Base-by-base conservation (phyloP, 2,888 invertebrate genomes). In the Chelonus formosanus region DNA sequence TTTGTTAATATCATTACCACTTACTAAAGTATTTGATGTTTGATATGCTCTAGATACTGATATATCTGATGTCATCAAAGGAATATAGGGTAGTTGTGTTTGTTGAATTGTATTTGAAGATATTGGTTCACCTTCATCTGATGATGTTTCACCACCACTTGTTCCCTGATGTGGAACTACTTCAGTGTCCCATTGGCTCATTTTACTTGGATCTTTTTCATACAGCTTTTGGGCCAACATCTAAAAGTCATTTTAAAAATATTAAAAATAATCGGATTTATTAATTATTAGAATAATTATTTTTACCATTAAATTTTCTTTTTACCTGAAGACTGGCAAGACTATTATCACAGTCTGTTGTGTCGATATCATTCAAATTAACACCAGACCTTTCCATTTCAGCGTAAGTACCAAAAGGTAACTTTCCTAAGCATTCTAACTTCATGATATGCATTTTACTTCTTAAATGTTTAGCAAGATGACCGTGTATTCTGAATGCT, bases 371-470 rank as follows among this genome's bases (percentile, higher is more conserved):
- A 67, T 95, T 95, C 73, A 97, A 88, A 85, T 95, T 93, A 70
- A 93, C 91, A 71, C 94, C 95, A 48, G 93, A 94, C 56, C 96
- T 88, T 85, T 96, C 97, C 80, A 98, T 92, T 86, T 97, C 95
- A 6, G 96, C 95, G 82, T 96, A 96, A 53, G 96, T 93, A 62
- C 97, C 97, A 80, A 95, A 95, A 0, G 97, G 97, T 73, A 98
- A 86, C 85, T 96, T 96, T 65, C 95, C 95, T 71, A 96, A 86
- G 81, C 95, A 95, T 84, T 97, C 97, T 70, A 97, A 86, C 77
- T 94, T 92, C 90, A 95, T 95, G 50, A 97, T 96, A 81, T 98
- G 98, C 89, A 95, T 94, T 86, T 97, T 97, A 71, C 96, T 96
- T 65, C 98, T 90, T 69, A 98, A 87, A 87, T 99, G 98, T 85